These are phyloP conservation scores for Phaethon lepturus DNA, from an alignment of 2,113 vertebrate genomes.

Conservation along the genomic window DNA sequence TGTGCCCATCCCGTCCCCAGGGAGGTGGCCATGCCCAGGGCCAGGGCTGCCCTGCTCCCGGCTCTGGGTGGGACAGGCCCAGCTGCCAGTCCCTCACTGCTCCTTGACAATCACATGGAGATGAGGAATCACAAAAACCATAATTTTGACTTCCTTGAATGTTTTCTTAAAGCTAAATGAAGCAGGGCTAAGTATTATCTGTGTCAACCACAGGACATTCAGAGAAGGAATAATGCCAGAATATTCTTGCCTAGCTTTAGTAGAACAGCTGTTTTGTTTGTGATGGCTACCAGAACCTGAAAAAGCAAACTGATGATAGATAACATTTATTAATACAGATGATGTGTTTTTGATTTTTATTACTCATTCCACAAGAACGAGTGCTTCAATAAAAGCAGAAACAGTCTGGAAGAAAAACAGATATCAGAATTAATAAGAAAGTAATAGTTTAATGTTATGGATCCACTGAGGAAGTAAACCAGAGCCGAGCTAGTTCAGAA, in stretches of 20 bases:
- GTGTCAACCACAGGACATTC: neutral
- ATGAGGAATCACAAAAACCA: neutral
- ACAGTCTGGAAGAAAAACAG: neutral
- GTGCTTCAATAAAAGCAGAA: conserved; percentile 14
- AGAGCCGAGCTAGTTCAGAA: neutral
- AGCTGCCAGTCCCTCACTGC: neutral
- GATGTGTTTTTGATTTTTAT: neutral
- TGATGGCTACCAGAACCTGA: neutral
- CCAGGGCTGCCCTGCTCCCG: neutral
- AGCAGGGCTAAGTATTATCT: neutral
- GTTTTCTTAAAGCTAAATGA: neutral
- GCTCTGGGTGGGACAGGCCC: neutral
- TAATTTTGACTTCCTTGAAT: neutral
- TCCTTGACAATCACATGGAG: neutral
- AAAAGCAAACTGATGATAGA: neutral
- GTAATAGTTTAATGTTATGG: conserved; percentile 3
- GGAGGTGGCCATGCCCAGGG: neutral
- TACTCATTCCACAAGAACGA: neutral
- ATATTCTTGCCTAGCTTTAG: neutral
- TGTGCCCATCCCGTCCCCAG: neutral
- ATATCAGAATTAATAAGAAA: neutral
- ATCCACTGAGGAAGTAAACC: neutral
- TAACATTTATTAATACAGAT: neutral
- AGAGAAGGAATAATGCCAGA: neutral
- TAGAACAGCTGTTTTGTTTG: neutral